These are phyloP conservation scores for Hoplias malabaricus DNA, from an alignment of 2,113 vertebrate species.

Conservation along the genomic window DNA sequence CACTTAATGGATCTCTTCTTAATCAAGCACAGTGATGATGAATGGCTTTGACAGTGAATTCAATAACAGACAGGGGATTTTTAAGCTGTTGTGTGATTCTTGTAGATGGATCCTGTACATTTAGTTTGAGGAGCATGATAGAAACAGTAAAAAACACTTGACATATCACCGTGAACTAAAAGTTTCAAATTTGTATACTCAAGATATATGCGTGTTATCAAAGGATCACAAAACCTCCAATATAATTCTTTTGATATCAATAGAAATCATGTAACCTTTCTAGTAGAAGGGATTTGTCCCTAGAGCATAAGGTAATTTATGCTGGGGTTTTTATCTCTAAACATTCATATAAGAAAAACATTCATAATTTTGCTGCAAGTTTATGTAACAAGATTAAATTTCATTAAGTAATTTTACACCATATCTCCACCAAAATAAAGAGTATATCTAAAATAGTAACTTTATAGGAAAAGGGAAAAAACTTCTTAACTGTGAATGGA, in stretches of 20 bases:
- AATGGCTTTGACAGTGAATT: slow-evolving; percentile 53
- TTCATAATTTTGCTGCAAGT: too few species aligned
- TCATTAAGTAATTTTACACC: too few species aligned
- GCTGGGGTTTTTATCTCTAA: too few species aligned
- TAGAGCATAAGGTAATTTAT: not conserved
- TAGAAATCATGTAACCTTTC: not conserved
- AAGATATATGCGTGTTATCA: not conserved
- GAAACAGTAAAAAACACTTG: not conserved
- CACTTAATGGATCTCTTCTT: slow-evolving; percentile 71
- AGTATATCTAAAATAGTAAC: too few species aligned
- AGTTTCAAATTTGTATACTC: not conserved
- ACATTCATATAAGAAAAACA: too few species aligned
- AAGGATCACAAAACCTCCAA: not conserved
- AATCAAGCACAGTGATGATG: slow-evolving; percentile 63
- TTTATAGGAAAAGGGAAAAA: too few species aligned
- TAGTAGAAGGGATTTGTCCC: not conserved
- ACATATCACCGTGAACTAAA: not conserved
- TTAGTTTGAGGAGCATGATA: not conserved
- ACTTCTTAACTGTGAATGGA: too few species aligned
- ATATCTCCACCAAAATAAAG: too few species aligned
- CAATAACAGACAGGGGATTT: slow-evolving; percentile 70
- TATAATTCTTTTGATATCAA: not conserved
- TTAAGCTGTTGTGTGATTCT: slow-evolving; percentile 50
- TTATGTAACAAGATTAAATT: too few species aligned
- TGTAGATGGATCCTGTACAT: slow-evolving; percentile 14